Evolutionary conservation across 1,140 invertebrate genomes (phyloP).

Genomic region (Subanguina moxae): DNA sequence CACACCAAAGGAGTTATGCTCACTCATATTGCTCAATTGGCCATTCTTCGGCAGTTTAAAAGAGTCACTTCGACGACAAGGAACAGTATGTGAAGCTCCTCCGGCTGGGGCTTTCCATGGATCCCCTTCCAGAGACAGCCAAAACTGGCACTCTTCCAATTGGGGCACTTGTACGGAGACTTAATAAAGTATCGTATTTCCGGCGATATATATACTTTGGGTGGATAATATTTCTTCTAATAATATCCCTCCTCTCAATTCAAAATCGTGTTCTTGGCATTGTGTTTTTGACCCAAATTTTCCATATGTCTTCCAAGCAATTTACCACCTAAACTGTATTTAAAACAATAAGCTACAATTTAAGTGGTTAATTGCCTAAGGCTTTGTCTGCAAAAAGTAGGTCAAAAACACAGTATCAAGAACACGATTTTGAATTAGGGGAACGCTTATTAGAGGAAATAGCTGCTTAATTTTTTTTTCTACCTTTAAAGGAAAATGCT

Average conservation of each 20-base stretch:
- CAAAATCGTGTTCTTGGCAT: not conserved
- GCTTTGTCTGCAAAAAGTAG: too few relatives aligned
- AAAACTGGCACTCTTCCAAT: slow-evolving; percentile 1
- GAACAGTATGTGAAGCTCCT: not conserved
- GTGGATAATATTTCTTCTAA: too few relatives aligned
- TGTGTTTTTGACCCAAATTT: too few relatives aligned
- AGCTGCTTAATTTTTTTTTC: too few relatives aligned
- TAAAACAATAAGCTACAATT: too few relatives aligned
- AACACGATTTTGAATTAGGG: too few relatives aligned
- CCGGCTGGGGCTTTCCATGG: not conserved
- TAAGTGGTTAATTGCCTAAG: too few relatives aligned
- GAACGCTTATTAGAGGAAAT: too few relatives aligned
- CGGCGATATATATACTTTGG: too few relatives aligned
- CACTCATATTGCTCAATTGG: not conserved
- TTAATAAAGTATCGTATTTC: not conserved
- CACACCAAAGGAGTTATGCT: not conserved
- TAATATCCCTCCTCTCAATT: not conserved
- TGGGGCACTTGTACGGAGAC: not conserved
- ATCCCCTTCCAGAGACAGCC: not conserved
- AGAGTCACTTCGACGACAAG: slow-evolving; percentile 1
- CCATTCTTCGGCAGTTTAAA: slow-evolving; percentile 3
- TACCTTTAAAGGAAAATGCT: not conserved
- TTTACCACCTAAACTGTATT: too few relatives aligned
- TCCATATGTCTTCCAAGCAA: too few relatives aligned
- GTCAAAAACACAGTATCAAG: too few relatives aligned